Evolutionary conservation across 2,888 invertebrate species (phyloP).

Genomic region (Melinaea marsaeus): DNA sequence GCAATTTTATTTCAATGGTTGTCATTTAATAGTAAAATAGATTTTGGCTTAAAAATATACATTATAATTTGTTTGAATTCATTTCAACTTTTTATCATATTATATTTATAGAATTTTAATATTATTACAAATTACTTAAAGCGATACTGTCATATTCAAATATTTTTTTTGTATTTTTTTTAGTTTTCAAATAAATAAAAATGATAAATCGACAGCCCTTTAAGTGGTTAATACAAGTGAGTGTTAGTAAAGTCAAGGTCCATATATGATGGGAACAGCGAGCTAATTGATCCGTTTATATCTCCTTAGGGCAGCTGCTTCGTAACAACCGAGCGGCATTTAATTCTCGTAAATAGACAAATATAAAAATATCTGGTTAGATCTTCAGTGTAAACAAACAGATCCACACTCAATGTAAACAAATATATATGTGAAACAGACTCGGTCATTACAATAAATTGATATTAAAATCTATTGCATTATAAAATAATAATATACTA

Average conservation of each 20-base stretch:
- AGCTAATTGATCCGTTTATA: conserved; percentile 74
- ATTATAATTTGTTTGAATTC: too few species aligned
- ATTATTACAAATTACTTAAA: too few species aligned
- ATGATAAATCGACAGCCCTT: conserved; percentile 25
- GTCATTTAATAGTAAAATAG: too few species aligned
- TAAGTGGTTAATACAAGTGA: conserved; percentile 32
- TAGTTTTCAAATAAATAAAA: not conserved
- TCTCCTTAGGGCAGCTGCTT: conserved; percentile 72
- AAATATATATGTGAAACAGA: conserved; percentile 40
- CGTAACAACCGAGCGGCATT: conserved; percentile 68
- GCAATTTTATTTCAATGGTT: too few species aligned
- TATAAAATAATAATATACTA: not conserved
- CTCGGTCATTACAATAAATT: conserved; percentile 8
- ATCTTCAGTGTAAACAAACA: conserved; percentile 64
- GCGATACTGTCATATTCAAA: too few species aligned
- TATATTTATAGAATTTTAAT: too few species aligned
- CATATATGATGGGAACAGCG: conserved; percentile 47
- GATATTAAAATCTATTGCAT: too few species aligned
- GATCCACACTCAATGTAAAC: conserved; percentile 64
- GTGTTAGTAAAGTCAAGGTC: conserved; percentile 46
- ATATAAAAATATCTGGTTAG: conserved; percentile 74
- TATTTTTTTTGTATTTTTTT: too few species aligned
- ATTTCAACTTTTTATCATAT: too few species aligned
- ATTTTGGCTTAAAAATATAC: too few species aligned
- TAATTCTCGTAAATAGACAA: conserved; percentile 75